phyloP scores from a whole-genome alignment of 2,888 invertebrate species.

The Drosophila incognita region DNA sequence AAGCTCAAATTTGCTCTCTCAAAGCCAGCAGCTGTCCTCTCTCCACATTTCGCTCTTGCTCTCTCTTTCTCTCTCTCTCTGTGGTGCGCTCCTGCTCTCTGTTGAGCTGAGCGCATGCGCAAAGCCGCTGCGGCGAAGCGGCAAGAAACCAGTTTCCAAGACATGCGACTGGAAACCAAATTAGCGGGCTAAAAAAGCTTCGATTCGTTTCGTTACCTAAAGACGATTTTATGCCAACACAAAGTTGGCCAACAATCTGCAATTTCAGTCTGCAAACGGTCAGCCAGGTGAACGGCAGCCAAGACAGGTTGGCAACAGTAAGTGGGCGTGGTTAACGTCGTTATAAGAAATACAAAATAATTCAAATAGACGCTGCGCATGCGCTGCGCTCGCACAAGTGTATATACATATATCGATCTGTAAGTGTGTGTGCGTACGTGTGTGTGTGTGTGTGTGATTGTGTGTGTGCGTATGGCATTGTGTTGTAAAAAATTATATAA shows the following conservation, averaged over 20 bases:
- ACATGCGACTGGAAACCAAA: slow-evolving; percentile 68
- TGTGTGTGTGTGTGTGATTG: background rate
- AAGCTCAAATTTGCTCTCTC: slow-evolving; percentile 41
- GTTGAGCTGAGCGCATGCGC: slow-evolving; percentile 60
- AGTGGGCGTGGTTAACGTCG: slow-evolving; percentile 50
- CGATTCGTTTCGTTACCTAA: slow-evolving; percentile 41
- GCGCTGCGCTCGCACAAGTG: slow-evolving; percentile 58
- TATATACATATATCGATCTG: slow-evolving; percentile 30
- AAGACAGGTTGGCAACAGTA: slow-evolving; percentile 65
- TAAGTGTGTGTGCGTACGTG: slow-evolving; percentile 18
- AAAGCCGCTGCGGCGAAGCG: slow-evolving; percentile 65
- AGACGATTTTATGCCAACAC: slow-evolving; percentile 75
- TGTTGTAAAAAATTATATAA: slow-evolving; percentile 72
- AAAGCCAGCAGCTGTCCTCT: slow-evolving; percentile 13
- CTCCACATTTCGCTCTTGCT: background rate
- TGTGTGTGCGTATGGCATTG: slow-evolving; percentile 33
- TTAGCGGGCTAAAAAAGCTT: slow-evolving; percentile 68
- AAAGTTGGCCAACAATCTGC: slow-evolving; percentile 81
- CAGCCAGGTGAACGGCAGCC: slow-evolving; percentile 83
- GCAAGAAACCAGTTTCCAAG: slow-evolving; percentile 68
- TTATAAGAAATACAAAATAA: slow-evolving; percentile 1
- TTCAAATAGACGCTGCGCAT: slow-evolving; percentile 42
- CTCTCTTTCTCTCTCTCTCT: background rate
- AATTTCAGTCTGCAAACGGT: slow-evolving; percentile 84
- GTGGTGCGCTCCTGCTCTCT: slow-evolving; percentile 12